Evolutionary conservation across 2,113 vertebrate species (phyloP), one percentile per base, ranked within the genome.

Genomic region (Orycteropus afer): DNA sequence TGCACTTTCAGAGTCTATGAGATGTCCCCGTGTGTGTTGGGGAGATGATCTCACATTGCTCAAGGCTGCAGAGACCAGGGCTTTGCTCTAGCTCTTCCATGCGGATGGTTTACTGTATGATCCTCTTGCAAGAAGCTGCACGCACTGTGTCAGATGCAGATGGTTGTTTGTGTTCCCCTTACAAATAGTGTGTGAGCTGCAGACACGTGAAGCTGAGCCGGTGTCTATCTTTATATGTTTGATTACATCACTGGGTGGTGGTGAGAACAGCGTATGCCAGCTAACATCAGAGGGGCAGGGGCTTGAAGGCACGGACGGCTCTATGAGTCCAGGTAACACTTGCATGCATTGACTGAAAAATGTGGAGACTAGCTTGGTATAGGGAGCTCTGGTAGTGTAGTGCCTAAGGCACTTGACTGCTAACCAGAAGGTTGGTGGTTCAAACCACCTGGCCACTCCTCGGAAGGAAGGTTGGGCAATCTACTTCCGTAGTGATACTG

Each of bases 31-130:
- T 27, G 32, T 51, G 27, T 5, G 0, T 0, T 3, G 4, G 29
- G 18, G 32, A 73, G 59, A 12, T 5, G 18, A 29, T 9, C 17
- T 32, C 1, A 0, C 1, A 1, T n/a, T n/a, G 37, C 8, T 7
- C 3, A 29, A 1, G 25, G 40, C 9, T 49, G 40, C 22, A 37
- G 63, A 80, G 34, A 47, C 18, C 7, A 3, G 37, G 37, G 22
- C 55, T 5, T 23, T 2, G 14, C 34, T 47, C 34, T 17, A 20
- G 17, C 25, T 9, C 59, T 85, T 74, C 51, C 5, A 0, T 5
- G 25, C 45, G 1, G 0, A 9, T 51, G 53, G 37, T 57, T 25
- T 55, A 61, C 37, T 2, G 23, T 5, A 3, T 61, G 51, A 45
- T 51, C n/a, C 25, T 77, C 79, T 69, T 53, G 55, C n/a, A 47